Conservation (phyloP, 2,797 vertebrate species). For the Sciurus vulgaris region DNA sequence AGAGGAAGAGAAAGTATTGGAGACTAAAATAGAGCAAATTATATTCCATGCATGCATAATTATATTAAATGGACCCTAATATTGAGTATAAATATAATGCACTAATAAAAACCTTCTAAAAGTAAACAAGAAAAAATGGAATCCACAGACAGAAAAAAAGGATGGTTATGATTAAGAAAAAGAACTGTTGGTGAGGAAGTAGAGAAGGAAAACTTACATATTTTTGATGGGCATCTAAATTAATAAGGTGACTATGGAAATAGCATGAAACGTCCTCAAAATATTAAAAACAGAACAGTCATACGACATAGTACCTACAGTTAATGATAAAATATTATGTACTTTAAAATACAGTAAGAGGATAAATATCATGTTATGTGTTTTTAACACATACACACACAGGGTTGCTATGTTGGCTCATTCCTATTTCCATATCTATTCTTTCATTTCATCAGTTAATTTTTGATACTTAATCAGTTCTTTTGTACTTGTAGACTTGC, state of each 20-base stretch:
- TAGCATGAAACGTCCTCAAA: background rate
- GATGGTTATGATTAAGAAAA: no score
- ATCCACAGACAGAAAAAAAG: no score
- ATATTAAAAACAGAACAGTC: background rate
- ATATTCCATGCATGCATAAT: no score
- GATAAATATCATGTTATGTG: background rate
- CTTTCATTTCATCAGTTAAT: background rate
- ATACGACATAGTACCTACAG: background rate
- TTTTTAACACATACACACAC: background rate
- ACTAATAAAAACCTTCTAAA: no score
- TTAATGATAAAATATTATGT: background rate
- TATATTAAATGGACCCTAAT: no score
- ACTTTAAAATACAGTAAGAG: background rate
- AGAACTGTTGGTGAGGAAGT: background rate
- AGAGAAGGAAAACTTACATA: background rate
- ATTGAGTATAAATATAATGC: no score
- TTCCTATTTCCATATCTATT: background rate
- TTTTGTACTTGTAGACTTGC: background rate
- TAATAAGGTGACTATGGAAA: background rate
- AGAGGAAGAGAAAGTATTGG: no score
- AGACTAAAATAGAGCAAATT: no score
- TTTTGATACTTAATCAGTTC: background rate
- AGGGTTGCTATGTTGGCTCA: background rate
- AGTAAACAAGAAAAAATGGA: no score
- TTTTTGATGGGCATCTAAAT: background rate